Percentiles rank a stretch among this genome's conserved stretches.
Conservation (phyloP, 2,797 vertebrate species). For the Kryptopterus vitreolus region DNA sequence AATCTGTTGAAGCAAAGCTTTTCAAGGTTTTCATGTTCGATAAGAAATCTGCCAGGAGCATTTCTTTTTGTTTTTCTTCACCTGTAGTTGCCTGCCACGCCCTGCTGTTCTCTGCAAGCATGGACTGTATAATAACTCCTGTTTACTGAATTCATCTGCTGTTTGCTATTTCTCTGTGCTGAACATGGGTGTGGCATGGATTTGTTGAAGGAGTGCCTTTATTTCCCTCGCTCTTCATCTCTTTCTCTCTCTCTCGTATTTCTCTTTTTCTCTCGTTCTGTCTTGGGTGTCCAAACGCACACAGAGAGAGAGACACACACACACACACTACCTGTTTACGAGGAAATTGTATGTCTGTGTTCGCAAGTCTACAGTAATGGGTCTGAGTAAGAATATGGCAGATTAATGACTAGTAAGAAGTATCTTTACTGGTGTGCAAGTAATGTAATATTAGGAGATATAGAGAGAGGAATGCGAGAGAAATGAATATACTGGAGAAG, state of each 20-base stretch:
- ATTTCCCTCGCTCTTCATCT: neutral
- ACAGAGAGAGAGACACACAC: constrained; percentile 15
- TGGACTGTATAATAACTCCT: constrained; percentile 58
- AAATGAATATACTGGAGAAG: neutral
- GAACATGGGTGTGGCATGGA: constrained; percentile 55
- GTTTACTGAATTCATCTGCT: constrained; percentile 55
- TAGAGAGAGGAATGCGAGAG: neutral
- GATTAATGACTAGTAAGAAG: constrained; percentile 10
- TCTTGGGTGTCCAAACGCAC: neutral
- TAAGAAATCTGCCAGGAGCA: constrained; percentile 37
- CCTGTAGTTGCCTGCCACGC: constrained; percentile 63
- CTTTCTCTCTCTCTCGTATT: neutral
- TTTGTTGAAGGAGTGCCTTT: constrained; percentile 44
- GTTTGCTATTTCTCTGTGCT: constrained; percentile 54
- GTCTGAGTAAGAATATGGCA: constrained; percentile 13
- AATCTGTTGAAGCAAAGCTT: neutral
- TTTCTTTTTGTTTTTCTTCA: constrained; percentile 48
- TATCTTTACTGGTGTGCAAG: constrained; percentile 27
- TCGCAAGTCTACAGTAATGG: neutral
- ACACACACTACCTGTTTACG: constrained; percentile 2
- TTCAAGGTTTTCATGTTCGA: neutral
- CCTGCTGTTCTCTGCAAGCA: constrained; percentile 61
- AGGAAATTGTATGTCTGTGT: neutral
- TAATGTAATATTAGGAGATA: neutral
- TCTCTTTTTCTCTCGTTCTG: neutral